Evolutionary conservation across 1,140 invertebrate species (phyloP).

Genomic region (Caenorhabditis inopinata): DNA sequence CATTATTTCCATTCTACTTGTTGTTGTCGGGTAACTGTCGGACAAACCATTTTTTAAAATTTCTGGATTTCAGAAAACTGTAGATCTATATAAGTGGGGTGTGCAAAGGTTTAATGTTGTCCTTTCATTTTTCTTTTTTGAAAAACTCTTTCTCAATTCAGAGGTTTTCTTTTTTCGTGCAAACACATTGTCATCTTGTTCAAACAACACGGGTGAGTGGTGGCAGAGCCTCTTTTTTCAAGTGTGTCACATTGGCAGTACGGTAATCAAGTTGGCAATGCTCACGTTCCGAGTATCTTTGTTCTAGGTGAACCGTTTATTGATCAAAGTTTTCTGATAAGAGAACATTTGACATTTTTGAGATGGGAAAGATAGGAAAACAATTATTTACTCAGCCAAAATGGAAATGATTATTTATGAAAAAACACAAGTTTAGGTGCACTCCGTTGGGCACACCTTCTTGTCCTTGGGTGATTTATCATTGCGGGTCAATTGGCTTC

Average conservation of each 20-base stretch:
- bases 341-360: background rate
- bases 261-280: background rate
- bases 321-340: background rate
- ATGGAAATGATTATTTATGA: background rate
- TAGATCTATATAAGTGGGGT: too few species aligned
- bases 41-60: too few species aligned
- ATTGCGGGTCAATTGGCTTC: background rate
- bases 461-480: background rate
- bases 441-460: slow-evolving; percentile 19
- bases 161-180: too few species aligned
- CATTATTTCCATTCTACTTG: too few species aligned
- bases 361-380: background rate
- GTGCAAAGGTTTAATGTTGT: too few species aligned
- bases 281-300: background rate
- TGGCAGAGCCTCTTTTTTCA: background rate
- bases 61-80: too few species aligned
- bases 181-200: background rate
- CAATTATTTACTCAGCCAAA: background rate
- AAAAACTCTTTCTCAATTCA: too few species aligned
- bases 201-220: background rate
- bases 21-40: too few species aligned
- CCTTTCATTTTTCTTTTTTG: too few species aligned
- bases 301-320: slow-evolving; percentile 19
- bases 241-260: background rate
- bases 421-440: background rate